Evolutionary conservation across 92 coral and sea anemone genomes (phyloP), one percentile per base, ranked within the genome.

Genomic region (Virgularia gustaviana): DNA sequence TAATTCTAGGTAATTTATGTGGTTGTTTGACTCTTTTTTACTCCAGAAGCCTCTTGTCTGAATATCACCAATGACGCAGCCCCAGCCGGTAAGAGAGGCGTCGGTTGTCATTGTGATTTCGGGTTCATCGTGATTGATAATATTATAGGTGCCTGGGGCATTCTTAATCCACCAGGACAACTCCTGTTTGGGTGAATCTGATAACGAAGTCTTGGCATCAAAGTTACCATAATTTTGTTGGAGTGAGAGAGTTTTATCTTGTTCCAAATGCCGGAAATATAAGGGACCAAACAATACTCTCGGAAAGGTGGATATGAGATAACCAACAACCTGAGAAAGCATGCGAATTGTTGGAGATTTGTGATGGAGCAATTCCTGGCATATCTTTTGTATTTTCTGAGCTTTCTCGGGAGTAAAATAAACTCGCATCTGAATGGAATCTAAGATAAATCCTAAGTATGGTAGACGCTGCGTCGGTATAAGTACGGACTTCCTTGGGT

Each of bases 401-500:
- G 13, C 57, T 51, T 51, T 51, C 28, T 51, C 57, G 28, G 57
- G 57, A 10, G 57, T 51, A 27, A 51, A 3, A 11, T 51, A 51
- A 13, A 51, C 9, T 1, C 57, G 1, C 57, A 78, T 78, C 3
- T 36, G 60, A 19, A 37, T 32, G 5, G 84, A 83, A 53, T 83
- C 76, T 23, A 78, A 38, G 36, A 43, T 63, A 39, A 83, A 78
- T 1, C 87, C 84, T 35, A 83, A 49, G 15, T 78, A 83, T 41
- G 57, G 70, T 49, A 78, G 54, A 60, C 56, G 42, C 39, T 83
- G 73, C 43, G 77, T 78, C 15, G 87, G 84, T 0, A 36, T 72
- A 20, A 83, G 41, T 4, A 78, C 84, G 29, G 84, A 83, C 55
- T 79, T 83, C 7, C 28, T 28, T 23, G 83, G 80, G 76, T 83